Evolutionary conservation across 2,888 invertebrate species (phyloP).

Genomic region (Furcula furcula): DNA sequence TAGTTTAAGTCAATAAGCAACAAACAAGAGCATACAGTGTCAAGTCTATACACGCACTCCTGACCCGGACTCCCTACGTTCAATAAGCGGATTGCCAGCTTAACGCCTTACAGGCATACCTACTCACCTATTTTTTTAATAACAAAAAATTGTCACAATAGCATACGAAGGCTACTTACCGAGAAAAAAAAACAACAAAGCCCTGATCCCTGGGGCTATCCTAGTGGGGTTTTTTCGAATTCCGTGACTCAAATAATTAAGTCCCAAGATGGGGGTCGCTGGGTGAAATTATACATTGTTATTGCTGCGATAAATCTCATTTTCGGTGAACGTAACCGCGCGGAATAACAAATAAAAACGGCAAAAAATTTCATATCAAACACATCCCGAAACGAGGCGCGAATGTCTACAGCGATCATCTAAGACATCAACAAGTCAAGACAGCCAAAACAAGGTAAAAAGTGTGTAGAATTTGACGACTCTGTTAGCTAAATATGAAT

Average conservation of each 20-base stretch:
- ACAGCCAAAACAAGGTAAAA: too few species aligned
- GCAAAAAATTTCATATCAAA: slow-evolving; percentile 49
- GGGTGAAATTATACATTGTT: slow-evolving; percentile 76
- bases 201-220: slow-evolving; percentile 70
- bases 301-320: slow-evolving; percentile 75
- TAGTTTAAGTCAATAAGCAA: background rate
- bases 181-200: slow-evolving; percentile 67
- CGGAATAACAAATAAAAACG: slow-evolving; percentile 62
- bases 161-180: slow-evolving; percentile 53
- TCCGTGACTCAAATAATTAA: slow-evolving; percentile 81
- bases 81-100: slow-evolving; percentile 77
- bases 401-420: too few species aligned
- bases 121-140: slow-evolving; percentile 70
- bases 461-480: background rate
- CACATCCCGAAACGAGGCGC: slow-evolving; percentile 16
- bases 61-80: slow-evolving; percentile 53
- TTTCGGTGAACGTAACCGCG: slow-evolving; percentile 63
- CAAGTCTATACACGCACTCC: slow-evolving; percentile 73
- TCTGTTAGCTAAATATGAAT: background rate
- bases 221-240: slow-evolving; percentile 69
- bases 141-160: slow-evolving; percentile 66
- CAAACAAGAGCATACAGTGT: background rate
- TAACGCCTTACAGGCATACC: slow-evolving; percentile 65
- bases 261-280: slow-evolving; percentile 63
- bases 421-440: too few species aligned